Base-by-base conservation (phyloP, 2,888 invertebrate species). In the Philonicus albiceps region DNA sequence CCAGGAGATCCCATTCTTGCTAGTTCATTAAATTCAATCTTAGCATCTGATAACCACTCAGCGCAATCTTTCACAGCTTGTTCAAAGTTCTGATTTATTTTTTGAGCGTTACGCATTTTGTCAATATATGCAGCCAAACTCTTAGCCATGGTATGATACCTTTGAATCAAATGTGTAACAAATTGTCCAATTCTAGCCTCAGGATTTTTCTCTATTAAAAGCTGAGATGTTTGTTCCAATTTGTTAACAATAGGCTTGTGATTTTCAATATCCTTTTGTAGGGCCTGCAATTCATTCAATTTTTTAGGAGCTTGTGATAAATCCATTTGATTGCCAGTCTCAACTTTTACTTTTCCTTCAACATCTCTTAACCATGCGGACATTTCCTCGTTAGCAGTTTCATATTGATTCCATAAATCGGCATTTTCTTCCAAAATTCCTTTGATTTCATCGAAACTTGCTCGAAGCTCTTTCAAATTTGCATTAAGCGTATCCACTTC, bases 111-210 rank as follows among this genome's bases (percentile, higher is more conserved):
- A 86, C 95, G 94, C 0, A 97, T 93, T 90, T 96, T 96, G 43
- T 95, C 95, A 8, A 96, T 92, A 90, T 96, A 95, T 86, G 94
- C 94, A 0, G 94, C 93, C 86, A 96, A 93, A 89, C 96, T 96
- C 90, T 96, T 97, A 0, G 93, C 92, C 0, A 97, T 94, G 0
- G 95, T 94, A 90, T 96, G 95, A 91, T 96, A 96, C 89, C 98
- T 94, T 13, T 95, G 94, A 3, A 94, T 94, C 86, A 98, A 93
- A 90, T 97, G 97, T 85, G 94, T 95, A 0, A 96, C 95, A 90
- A 96, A 96, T 90, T 97, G 97, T 1, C 95, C 94, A 16, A 97
- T 96, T 73, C 97, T 94, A 0, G 96, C 96, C 90, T 98, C 98
- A 0, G 97, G 96, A 90, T 96, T 96, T 90, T 95, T 94, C 87